A percentile compares a stretch with the other conserved stretches of the same genome.
phyloP scores from a whole-genome alignment of 1,140 invertebrate species.

The Philopotamus ludificatus region DNA sequence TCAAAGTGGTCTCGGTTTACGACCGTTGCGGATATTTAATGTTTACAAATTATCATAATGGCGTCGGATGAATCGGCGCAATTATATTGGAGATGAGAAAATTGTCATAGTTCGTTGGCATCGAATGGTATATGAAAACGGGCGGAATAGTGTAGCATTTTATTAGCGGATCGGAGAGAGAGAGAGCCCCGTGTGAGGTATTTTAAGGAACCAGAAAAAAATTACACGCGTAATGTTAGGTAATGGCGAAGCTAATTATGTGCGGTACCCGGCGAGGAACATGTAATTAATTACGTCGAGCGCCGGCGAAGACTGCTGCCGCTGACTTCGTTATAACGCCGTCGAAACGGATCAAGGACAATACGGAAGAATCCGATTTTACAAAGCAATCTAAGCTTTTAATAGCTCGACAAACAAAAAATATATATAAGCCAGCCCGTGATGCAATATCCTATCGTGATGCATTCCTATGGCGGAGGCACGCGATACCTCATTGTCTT shows the following conservation, averaged over 20 bases:
- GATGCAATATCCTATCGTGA: too few species aligned
- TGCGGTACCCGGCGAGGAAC: slow-evolving; percentile 27
- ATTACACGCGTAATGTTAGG: slow-evolving; percentile 32
- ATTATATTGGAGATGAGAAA: not conserved
- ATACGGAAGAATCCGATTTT: too few species aligned
- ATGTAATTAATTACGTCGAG: slow-evolving; percentile 29
- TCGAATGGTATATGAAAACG: not conserved
- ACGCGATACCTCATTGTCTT: too few species aligned
- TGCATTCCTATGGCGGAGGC: too few species aligned
- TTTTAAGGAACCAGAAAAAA: slow-evolving; percentile 13
- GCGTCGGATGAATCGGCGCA: not conserved
- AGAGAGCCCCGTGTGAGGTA: slow-evolving; percentile 15
- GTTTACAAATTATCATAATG: slow-evolving; percentile 20
- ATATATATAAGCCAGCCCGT: too few species aligned
- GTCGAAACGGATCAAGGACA: too few species aligned
- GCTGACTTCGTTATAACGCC: not conserved
- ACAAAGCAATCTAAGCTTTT: too few species aligned
- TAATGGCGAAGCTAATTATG: slow-evolving; percentile 33
- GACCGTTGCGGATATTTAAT: slow-evolving; percentile 25
- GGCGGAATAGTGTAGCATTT: not conserved
- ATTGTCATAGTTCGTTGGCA: not conserved
- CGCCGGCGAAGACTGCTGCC: slow-evolving; percentile 15
- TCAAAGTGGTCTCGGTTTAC: not conserved
- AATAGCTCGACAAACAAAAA: too few species aligned
- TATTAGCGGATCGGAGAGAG: not conserved